Evolutionary conservation across 2,113 vertebrate species (phyloP), one percentile per base, ranked within the genome.

Genomic region (Urocitellus parryii): DNA sequence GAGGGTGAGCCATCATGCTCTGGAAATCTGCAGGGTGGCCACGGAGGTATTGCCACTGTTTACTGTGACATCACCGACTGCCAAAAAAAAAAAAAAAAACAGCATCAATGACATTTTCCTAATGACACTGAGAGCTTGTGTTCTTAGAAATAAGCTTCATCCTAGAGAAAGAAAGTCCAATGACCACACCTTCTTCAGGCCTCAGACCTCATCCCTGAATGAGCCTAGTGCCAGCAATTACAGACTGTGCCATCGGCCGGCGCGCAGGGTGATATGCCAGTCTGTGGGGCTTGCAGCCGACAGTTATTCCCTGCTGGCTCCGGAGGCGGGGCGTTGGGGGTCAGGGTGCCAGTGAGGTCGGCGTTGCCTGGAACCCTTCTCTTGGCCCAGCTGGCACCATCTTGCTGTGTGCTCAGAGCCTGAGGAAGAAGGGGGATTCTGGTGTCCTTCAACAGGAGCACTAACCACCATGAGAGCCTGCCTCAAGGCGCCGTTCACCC

Each of bases 181-280:
- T 20, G 9, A 45, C 39, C 58, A 45, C 7, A 27, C 37, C 42
- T 45, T 45, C 16, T 4, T 18, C 61, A 29, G 12, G 37, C 37
- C 56, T 12, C 25, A 17, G 13, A 9, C 4, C 16, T 45, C 6
- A 42, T 34, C 88, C 34, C 94, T 72, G 48, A 18, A 13, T 94
- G 83, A 95, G 87, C 68, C 92, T 53, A 82, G 48, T 63, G 84
- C 73, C 92, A 58, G n/a, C 79, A 83, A 63, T 45, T 34, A 45
- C 39, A 48, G n/a, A 17, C 17, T 1, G 90, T 27, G 8, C 34
- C 70, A 18, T 29, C 37, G 63, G 45, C 13, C 14, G 18, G 67
- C 51, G 20, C 37, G 14, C 16, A 8, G 51, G 48, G 20, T 34
- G 56, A 73, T 42, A 20, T 5, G 25, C 63, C 63, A 67, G 63